phyloP scores from a whole-genome alignment of 2,888 invertebrate species.

The Dorcus parallelipipedus region DNA sequence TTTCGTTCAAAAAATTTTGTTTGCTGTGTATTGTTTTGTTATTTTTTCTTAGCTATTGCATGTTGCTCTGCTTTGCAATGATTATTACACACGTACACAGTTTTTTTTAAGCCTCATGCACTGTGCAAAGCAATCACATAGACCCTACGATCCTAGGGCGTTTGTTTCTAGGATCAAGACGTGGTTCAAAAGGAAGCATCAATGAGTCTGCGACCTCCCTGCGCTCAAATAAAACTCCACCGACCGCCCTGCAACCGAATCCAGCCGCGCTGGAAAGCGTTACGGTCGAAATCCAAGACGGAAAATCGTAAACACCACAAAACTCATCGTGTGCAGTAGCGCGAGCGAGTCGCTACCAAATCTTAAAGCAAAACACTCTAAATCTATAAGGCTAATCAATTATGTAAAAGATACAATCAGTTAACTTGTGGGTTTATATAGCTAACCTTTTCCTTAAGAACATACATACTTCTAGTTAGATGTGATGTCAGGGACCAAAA shows the following conservation, averaged over 20 bases:
- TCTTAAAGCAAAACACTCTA: constrained; percentile 41
- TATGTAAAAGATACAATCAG: not conserved
- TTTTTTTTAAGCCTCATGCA: too few relatives aligned
- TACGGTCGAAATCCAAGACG: constrained; percentile 72
- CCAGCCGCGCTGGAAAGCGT: constrained; percentile 61
- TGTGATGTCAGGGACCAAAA: constrained; percentile 19
- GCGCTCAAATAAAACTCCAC: constrained; percentile 60
- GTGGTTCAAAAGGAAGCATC: constrained; percentile 74
- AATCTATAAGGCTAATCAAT: not conserved
- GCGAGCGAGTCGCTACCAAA: not conserved
- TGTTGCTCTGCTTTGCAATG: too few relatives aligned
- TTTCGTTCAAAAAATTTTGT: too few relatives aligned
- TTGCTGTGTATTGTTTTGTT: too few relatives aligned
- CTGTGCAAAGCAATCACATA: constrained; percentile 28
- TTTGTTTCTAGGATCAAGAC: constrained; percentile 57
- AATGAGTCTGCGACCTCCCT: constrained; percentile 73
- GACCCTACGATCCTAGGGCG: constrained; percentile 46
- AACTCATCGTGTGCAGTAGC: not conserved
- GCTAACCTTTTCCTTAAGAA: not conserved
- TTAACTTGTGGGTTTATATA: not conserved
- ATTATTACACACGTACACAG: too few relatives aligned
- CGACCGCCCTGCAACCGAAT: constrained; percentile 35
- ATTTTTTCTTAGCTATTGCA: too few relatives aligned
- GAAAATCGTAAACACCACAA: constrained; percentile 3
- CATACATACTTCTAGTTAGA: constrained; percentile 6